Evolutionary conservation across 1,140 invertebrate genomes (phyloP), one percentile per base, ranked within the genome.

Genomic region (Euwallacea fornicatus): DNA sequence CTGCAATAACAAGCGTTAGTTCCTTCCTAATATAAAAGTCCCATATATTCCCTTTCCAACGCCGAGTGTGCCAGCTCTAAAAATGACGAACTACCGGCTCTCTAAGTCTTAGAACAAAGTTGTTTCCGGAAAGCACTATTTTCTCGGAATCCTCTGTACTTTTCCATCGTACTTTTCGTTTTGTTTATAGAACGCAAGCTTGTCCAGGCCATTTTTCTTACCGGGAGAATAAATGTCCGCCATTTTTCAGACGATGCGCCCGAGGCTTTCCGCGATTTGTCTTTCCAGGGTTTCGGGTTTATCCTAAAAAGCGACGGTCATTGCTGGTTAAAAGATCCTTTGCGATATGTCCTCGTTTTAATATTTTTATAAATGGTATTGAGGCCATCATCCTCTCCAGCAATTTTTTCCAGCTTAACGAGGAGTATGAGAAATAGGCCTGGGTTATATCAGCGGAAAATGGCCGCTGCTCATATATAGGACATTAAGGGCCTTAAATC

Each of bases 131-230:
- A 16, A 69, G 50, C 67, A 68, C 66, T 60, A 68, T 68, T 68
- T 68, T 68, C 66, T 68, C 42, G 43, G 55, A 68, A 68, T 66
- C 43, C 53, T 61, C 56, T 44, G 58, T 60, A 62, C 47, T 69
- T 69, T 55, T 7, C 41, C 42, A 44, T 46, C 33, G 47, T 55
- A 55, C 44, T 69, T 63, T 69, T 63, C 67, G 67, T 69, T 69
- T 69, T 69, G 67, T 69, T 69, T 69, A 70, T 70, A 62, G 61
- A 70, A 70, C 68, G 59, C 68, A 61, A 62, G 68, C 68, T 70
- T 70, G 68, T 70, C 68, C 68, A 58, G 60, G 68, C 68, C 68
- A 63, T 64, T 70, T 70, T 70, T 70, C 61, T 64, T 70, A 7
- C 50, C 9, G 50, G 15, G 53, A 15, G 64, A 70, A 70, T 70